Base-by-base conservation (phyloP, 2,888 invertebrate genomes). In the Venustoraphidia nigricollis region DNA sequence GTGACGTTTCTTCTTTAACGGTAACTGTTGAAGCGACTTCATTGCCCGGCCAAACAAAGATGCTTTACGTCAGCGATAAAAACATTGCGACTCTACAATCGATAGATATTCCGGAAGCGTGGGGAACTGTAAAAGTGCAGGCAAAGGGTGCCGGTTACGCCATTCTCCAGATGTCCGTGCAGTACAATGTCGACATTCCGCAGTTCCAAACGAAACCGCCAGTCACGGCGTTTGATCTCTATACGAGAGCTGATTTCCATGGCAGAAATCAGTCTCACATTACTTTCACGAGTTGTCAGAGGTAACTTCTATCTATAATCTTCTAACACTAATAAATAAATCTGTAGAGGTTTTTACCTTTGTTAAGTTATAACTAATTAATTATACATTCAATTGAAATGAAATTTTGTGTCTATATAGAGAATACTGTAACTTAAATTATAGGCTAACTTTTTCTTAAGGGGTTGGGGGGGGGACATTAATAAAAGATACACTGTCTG, bases 201-300 rank as follows among this genome's bases (percentile, higher is more conserved):
- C 77, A 79, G 62, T 90, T 87, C 74, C 87, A 90, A 68, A 91
- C 90, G 0, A 71, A 76, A 57, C 93, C 93, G 38, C 91, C 93
- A 0, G 70, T 80, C 34, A 71, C 67, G 41, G 79, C 91, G n/a
- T 96, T 94, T 67, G 77, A 80, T 52, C 72, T 96, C 49, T 68
- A 72, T 44, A 78, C 89, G 2, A 76, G 76, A 54, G 85, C 87
- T 38, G 71, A 79, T 60, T 88, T 83, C 69, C 77, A 81, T 61
- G 95, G 95, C 46, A 76, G 92, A 62, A 96, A 96, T 75, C 88
- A 90, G 75, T 95, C 95, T 62, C 90, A 89, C 60, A 87, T 95
- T 60, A 79, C 83, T 41, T 90, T 89, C 67, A 73, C 80, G 52
- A 79, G 84, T 46, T 95, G 95, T 66, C 89, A 91, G 63, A 84